Conservation (phyloP, 2,888 invertebrate species). For the Urechis unicinctus region DNA sequence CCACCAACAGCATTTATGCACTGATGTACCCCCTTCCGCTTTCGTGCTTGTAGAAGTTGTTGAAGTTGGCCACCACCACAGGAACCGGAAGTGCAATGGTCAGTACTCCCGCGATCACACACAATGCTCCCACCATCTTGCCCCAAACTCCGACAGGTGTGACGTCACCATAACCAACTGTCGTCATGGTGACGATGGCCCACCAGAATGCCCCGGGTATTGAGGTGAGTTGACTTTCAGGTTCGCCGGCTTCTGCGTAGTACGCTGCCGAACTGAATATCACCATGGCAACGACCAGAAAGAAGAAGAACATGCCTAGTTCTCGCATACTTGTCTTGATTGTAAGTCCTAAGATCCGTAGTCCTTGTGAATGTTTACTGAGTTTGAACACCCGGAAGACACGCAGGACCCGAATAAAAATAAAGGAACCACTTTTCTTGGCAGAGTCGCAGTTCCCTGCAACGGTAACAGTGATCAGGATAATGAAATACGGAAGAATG, state of each 20-base stretch:
- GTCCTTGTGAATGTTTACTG: conserved; percentile 44
- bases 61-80: conserved; percentile 30
- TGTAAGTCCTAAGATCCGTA: conserved; percentile 44
- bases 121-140: conserved; percentile 27
- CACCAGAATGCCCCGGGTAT: conserved; percentile 50
- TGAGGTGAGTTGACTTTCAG: conserved; percentile 32
- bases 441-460: conserved; percentile 26
- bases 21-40: conserved; percentile 23
- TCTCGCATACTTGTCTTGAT: conserved; percentile 41
- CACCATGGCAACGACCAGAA: conserved; percentile 45
- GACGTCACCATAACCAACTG: conserved; percentile 30
- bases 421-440: conserved; percentile 31
- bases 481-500: conserved; percentile 45
- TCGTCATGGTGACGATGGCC: conserved; percentile 43
- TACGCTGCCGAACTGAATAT: conserved; percentile 45
- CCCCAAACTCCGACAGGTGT: conserved; percentile 32
- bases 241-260: conserved; percentile 39
- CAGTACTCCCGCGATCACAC: conserved; percentile 29
- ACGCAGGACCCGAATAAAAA: conserved; percentile 35
- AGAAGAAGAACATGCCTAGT: conserved; percentile 43
- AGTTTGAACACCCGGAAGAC: conserved; percentile 46
- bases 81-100: conserved; percentile 33
- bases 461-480: conserved; percentile 27
- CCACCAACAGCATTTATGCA: conserved; percentile 9
- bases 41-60: conserved; percentile 30